Conservation (phyloP, 2,113 vertebrate genomes). For the Pithys albifrons region DNA sequence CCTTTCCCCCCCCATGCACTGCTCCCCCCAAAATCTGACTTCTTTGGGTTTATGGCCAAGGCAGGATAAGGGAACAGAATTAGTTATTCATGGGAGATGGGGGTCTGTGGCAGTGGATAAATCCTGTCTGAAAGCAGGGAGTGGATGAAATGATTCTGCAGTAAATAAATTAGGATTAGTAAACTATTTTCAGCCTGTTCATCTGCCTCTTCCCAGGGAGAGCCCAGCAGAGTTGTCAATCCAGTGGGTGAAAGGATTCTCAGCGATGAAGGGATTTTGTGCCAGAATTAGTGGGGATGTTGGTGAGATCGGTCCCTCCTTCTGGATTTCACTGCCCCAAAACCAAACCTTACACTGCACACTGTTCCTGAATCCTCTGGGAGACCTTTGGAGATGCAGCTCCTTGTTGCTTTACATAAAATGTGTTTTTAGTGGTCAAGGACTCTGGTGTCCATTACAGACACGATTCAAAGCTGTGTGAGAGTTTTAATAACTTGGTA, state of each 20-base stretch:
- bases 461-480: not conserved
- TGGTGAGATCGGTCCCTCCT: not conserved
- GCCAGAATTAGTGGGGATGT: not conserved
- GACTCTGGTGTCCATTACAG: not conserved
- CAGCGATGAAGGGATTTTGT: not conserved
- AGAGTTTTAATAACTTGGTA: not conserved
- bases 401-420: not conserved
- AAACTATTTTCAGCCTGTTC: not conserved
- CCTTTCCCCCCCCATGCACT: accelerated
- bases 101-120: not conserved
- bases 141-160: not conserved
- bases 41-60: not conserved
- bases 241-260: not conserved
- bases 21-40: not conserved
- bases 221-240: not conserved
- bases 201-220: not conserved
- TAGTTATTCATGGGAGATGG: accelerated
- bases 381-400: not conserved
- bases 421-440: not conserved
- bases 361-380: accelerated
- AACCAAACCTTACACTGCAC: accelerated
- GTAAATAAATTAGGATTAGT: not conserved
- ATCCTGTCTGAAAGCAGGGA: not conserved
- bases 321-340: not conserved
- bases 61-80: not conserved